Conservation (phyloP, 2,113 vertebrate genomes). For the Psophia crepitans region DNA sequence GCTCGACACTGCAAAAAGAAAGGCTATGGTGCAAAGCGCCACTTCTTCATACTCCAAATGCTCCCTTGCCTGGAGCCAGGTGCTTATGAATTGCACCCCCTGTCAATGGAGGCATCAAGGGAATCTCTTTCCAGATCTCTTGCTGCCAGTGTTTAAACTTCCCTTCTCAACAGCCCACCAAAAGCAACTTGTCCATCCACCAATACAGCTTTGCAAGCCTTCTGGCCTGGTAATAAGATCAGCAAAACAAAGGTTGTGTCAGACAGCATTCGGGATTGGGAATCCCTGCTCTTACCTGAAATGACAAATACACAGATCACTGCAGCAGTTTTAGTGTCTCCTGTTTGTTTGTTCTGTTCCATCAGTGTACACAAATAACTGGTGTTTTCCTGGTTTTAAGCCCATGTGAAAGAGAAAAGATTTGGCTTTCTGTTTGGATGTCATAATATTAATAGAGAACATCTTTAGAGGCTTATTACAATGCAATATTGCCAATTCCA, state of each 20-base stretch:
- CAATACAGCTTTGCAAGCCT: background rate
- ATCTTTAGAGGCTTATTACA: conserved; percentile 45
- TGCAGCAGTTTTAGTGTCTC: background rate
- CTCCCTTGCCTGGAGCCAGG: background rate
- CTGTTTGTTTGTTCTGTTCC: conserved; percentile 10
- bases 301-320: background rate
- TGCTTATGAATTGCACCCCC: background rate
- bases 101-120: background rate
- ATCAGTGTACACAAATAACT: background rate
- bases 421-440: conserved; percentile 31
- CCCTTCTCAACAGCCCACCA: background rate
- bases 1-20: background rate
- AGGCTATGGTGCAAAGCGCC: background rate
- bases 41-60: background rate
- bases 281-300: background rate
- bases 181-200: background rate
- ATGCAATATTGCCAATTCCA: background rate
- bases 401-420: conserved; percentile 48
- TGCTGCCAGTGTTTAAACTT: background rate
- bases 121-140: background rate
- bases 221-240: background rate
- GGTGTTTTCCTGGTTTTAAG: conserved; percentile 25
- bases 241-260: background rate
- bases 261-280: background rate
- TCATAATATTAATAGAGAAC: conserved; percentile 57